These are phyloP conservation scores for Nautilus pompilius DNA, from an alignment of 1,140 invertebrate genomes.

Conservation along the genomic window DNA sequence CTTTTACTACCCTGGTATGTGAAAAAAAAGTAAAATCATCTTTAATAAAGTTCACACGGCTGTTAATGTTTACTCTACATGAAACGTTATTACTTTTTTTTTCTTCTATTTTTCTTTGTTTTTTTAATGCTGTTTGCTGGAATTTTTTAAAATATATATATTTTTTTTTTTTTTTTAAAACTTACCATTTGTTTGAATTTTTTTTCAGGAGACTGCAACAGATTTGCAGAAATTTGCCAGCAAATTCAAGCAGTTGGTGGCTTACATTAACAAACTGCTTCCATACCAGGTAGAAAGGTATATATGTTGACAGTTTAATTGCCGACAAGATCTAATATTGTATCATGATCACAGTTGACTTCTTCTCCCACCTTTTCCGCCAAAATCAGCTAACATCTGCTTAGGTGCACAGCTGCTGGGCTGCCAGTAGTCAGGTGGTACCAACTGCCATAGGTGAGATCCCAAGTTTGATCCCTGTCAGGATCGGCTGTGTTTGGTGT, in stretches of 20 bases:
- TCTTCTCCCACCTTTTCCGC: too few species aligned
- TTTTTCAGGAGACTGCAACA: conserved; percentile 47
- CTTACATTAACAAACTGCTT: conserved; percentile 49
- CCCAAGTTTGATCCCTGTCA: too few species aligned
- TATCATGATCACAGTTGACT: too few species aligned
- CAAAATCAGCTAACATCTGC: too few species aligned
- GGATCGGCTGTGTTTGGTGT: too few species aligned
- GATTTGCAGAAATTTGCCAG: conserved; percentile 44
- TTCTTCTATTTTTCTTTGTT: neutral
- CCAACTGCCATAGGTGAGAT: too few species aligned
- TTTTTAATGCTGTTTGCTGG: neutral
- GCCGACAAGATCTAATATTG: too few species aligned
- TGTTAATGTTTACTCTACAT: too few species aligned
- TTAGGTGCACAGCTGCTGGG: too few species aligned
- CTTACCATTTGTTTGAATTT: conserved; percentile 9
- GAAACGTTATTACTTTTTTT: neutral
- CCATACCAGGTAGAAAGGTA: conserved; percentile 53
- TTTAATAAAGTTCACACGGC: too few species aligned
- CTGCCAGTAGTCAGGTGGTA: too few species aligned
- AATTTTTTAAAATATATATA: neutral
- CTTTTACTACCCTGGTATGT: conserved; percentile 45
- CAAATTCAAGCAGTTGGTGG: conserved; percentile 42
- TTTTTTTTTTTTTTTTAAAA: neutral
- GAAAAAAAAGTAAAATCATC: neutral
- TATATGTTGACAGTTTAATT: neutral